Evolutionary conservation across 2,888 invertebrate genomes (phyloP), one percentile per base, ranked within the genome.

Genomic region (Digitonthophagus gazella): DNA sequence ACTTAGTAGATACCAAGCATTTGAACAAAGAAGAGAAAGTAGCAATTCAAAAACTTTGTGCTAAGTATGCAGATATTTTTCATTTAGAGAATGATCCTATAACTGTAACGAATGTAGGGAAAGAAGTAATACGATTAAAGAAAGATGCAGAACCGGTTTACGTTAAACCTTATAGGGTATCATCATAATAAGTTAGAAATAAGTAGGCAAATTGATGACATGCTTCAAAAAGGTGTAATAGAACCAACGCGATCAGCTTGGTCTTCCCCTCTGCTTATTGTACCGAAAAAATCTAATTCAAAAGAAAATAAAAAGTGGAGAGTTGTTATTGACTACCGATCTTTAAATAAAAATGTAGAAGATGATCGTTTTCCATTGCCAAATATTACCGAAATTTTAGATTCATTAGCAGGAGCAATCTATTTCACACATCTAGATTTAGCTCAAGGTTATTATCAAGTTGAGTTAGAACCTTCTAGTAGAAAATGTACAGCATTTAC

Each of bases 391-490:
- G 75, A 76, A 65, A 77, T 76, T 70, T 66, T 76, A 70, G 75
- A 76, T 72, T 74, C 73, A 3, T 67, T 77, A 54, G 67, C 69
- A 15, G 73, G 75, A 67, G 74, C 75, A 18, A 67, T 75, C n/a
- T 76, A 74, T 68, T 76, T 75, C 67, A 69, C 73, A 6, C 75
- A 76, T 71, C 65, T 75, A 15, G 74, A 71, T 71, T 68, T 69
- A 8, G 65, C 66, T 2, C 74, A 76, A 58, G 75, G 76, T 11
- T 77, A 76, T 68, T 76, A 76, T 70, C 74, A 76, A 70, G 58
- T 73, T 6, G 75, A 76, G 68, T 57, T 76, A 67, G 68, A 74
- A 15, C 15, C 67, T 16, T 28, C 57, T 5, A 69, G 73, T 55
- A 69, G 76, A 70, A 67, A 71, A 20, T 73, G 61, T 68, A 77